Base-by-base conservation (phyloP, 2,888 invertebrate genomes). In the Drosophila anomalata region DNA sequence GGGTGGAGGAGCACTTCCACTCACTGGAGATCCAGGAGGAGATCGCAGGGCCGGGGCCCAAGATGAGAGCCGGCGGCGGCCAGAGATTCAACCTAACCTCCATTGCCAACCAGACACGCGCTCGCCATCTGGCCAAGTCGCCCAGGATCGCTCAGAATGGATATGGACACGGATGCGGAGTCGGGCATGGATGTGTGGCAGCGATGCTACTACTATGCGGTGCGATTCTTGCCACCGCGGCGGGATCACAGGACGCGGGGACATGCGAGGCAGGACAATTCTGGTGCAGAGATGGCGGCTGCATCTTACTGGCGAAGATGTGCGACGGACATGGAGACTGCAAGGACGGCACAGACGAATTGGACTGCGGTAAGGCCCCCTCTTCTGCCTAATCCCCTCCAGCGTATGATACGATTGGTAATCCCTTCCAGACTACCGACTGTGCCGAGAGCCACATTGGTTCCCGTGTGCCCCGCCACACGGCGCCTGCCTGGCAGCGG, bases 401-500 rank as follows among this genome's bases (percentile, higher is more conserved):
- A 42, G 41, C 20, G 6, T 11, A 9, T 22, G 9, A 44, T 6
- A 11, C 44, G 22, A 22, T 8, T 6, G 9, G 12, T 20, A 3
- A 20, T 42, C 41, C 41, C 9, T 12, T 36, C 44, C 46, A 91
- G 91, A 90, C 67, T 81, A 79, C 47, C 85, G 83, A 66, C 61
- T 87, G 69, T 92, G 91, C 78, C 88, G 77, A 51, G 80, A 79
- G 36, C 91, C 92, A n/a, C 83, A 90, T 61, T 92, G 90, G 90
- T 91, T 88, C 77, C 87, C 87, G 74, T 92, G 91, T 73, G 77
- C 88, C 41, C 85, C 89, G 75, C 76, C 88, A 53, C 94, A 93
- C 17, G 90, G 90, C 12, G 92, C 93, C 33, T 97, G 97, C 91
- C 94, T 97, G 67, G 94, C 95, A 0, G 90, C 91, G 48, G 89